phyloP scores from a whole-genome alignment of 2,888 invertebrate genomes.

The Caenorhabditis japonica region DNA sequence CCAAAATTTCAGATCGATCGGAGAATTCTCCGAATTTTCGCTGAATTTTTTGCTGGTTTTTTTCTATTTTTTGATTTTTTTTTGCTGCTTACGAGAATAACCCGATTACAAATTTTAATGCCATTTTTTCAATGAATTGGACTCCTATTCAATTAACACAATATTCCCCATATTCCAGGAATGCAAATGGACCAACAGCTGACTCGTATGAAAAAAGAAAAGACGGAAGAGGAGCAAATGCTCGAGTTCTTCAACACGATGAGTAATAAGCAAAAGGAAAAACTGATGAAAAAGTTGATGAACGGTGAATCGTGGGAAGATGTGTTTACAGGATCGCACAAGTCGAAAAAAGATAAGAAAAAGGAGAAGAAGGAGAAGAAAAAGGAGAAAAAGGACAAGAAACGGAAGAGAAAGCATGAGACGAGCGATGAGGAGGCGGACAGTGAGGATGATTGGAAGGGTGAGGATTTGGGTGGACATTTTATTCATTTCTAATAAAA shows the following conservation, averaged over 20 bases:
- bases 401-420: constrained; percentile 5
- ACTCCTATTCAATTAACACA: no score
- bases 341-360: constrained; percentile 37
- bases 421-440: constrained; percentile 10
- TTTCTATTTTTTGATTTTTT: no score
- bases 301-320: constrained; percentile 41
- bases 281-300: constrained; percentile 62
- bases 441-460: constrained; percentile 38
- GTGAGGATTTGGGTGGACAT: neutral
- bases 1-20: no score
- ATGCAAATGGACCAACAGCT: constrained; percentile 59
- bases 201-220: constrained; percentile 49
- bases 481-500: neutral
- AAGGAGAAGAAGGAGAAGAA: constrained; percentile 18
- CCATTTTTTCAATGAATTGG: no score
- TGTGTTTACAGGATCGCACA: constrained; percentile 18
- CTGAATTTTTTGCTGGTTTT: no score
- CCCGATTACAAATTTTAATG: no score
- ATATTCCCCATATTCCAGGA: no score
- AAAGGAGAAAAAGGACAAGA: constrained; percentile 9
- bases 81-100: no score
- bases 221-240: constrained; percentile 57
- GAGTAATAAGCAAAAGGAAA: constrained; percentile 68
- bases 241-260: constrained; percentile 64
- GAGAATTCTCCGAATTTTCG: no score